Evolutionary conservation across 2,113 vertebrate species (phyloP).

Genomic region (Gymnogyps californianus): DNA sequence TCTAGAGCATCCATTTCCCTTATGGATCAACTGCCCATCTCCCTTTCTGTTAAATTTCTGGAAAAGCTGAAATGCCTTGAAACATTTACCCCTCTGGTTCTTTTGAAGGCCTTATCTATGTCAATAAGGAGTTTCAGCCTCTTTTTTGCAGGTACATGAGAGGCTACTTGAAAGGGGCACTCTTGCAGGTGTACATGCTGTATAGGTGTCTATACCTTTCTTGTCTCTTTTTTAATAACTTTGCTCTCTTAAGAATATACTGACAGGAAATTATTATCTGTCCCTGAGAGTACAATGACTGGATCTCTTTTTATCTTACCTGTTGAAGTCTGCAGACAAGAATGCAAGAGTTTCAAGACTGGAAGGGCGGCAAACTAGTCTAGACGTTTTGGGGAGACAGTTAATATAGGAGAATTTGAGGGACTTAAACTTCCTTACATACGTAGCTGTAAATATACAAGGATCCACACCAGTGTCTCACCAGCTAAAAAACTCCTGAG

Average conservation of each 20-base stretch:
- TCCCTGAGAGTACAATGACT: neutral
- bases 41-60: neutral
- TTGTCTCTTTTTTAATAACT: neutral
- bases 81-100: neutral
- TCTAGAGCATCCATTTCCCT: neutral
- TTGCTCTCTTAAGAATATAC: neutral
- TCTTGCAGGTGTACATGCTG: neutral
- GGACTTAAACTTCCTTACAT: neutral
- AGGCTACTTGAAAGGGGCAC: neutral
- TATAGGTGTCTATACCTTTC: neutral
- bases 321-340: neutral
- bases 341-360: neutral
- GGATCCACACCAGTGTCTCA: neutral
- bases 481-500: neutral
- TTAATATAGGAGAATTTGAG: neutral
- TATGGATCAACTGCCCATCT: neutral
- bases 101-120: neutral
- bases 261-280: neutral
- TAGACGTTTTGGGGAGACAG: neutral
- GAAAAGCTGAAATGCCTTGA: neutral
- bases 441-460: neutral
- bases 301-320: neutral
- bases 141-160: neutral
- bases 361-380: neutral
- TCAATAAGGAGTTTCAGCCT: neutral